phyloP scores from a whole-genome alignment of 1,140 invertebrate genomes.

The Drosophila sulfurigaster region DNA sequence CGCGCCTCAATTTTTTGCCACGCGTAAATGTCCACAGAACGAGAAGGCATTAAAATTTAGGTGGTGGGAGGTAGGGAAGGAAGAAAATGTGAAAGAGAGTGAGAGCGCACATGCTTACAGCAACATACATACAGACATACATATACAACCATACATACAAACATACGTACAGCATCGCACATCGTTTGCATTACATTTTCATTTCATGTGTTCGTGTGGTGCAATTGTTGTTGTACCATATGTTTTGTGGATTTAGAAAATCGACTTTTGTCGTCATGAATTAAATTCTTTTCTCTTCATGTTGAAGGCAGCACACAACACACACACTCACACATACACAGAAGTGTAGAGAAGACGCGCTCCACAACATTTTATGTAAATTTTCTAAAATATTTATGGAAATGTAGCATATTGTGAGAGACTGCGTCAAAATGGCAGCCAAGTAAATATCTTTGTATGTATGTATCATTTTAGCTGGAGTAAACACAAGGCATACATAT shows the following conservation, averaged over 20 bases:
- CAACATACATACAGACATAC: constrained; percentile 8
- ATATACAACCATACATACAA: not conserved
- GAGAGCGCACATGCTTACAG: not conserved
- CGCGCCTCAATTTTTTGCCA: constrained; percentile 73
- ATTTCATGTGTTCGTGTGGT: constrained; percentile 50
- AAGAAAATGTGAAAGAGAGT: not conserved
- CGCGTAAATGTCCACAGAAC: constrained; percentile 53
- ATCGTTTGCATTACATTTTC: constrained; percentile 69
- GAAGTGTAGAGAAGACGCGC: constrained; percentile 10
- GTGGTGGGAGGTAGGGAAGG: not conserved
- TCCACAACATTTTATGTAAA: constrained; percentile 78
- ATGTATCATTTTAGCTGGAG: constrained; percentile 31
- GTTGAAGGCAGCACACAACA: constrained; percentile 1
- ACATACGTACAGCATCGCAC: constrained; percentile 39
- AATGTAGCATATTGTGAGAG: constrained; percentile 80
- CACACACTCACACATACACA: not conserved
- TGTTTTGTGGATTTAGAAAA: constrained; percentile 76
- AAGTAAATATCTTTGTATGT: constrained; percentile 74
- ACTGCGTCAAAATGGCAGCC: constrained; percentile 79
- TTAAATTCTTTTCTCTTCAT: constrained; percentile 63
- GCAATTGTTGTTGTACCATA: constrained; percentile 55
- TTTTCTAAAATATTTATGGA: constrained; percentile 82
- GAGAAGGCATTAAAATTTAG: not conserved
- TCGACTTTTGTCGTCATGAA: constrained; percentile 81
- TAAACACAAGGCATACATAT: not conserved